Evolutionary conservation across 2,888 invertebrate genomes (phyloP).

Genomic region (Lasioglossum oenotherae): DNA sequence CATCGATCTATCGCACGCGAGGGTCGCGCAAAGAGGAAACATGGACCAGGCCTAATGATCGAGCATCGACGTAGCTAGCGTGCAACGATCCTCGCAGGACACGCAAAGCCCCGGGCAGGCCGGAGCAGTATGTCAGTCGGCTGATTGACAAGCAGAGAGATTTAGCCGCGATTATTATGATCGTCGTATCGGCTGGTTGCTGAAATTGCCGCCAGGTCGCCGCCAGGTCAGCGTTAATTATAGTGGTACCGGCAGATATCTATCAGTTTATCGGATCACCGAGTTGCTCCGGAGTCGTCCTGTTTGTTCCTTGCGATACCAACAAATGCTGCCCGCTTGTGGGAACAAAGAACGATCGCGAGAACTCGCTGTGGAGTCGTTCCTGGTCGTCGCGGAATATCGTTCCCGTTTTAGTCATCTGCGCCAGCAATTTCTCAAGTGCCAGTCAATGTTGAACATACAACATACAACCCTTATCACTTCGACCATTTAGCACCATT

Average conservation of each 20-base stretch:
- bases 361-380: background rate
- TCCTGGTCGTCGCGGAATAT: background rate
- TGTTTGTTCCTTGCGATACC: conserved; percentile 38
- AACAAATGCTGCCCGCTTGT: conserved; percentile 45
- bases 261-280: conserved; percentile 83
- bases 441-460: background rate
- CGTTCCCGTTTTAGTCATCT: background rate
- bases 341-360: conserved; percentile 62
- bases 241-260: conserved; percentile 80
- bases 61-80: conserved; percentile 70
- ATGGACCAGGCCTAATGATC: conserved; percentile 64
- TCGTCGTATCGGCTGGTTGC: conserved; percentile 74
- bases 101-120: conserved; percentile 71
- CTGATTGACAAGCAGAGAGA: conserved; percentile 74
- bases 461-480: background rate
- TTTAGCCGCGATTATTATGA: conserved; percentile 80
- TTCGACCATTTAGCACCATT: background rate
- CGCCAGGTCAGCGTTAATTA: conserved; percentile 83
- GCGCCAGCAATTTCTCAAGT: background rate
- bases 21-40: conserved; percentile 53
- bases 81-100: conserved; percentile 68
- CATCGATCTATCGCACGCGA: conserved; percentile 55
- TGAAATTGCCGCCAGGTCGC: conserved; percentile 82
- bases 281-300: conserved; percentile 68
- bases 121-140: conserved; percentile 74